Conservation (phyloP, 1,140 invertebrate genomes). For the Danaus melanippus region DNA sequence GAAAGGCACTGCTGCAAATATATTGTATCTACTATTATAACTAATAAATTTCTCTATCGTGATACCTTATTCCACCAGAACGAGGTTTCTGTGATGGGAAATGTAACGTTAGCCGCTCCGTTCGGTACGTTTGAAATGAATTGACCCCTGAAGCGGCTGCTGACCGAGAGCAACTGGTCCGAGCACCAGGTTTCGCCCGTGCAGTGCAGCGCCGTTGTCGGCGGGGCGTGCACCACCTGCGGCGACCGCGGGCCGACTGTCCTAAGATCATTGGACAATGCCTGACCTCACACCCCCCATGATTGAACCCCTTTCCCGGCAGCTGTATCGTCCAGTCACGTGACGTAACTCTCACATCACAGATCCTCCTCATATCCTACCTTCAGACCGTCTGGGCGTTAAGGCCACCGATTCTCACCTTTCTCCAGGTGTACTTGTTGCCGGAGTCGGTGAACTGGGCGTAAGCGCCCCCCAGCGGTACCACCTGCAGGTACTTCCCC, state of each 20-base stretch:
- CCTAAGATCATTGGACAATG: not conserved
- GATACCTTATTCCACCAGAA: conserved; percentile 91
- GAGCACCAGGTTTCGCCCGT: conserved; percentile 87
- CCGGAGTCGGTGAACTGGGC: conserved; percentile 82
- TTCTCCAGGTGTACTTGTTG: conserved; percentile 97
- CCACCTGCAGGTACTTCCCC: conserved; percentile 95
- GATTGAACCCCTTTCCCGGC: no score
- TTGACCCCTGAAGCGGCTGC: conserved; percentile 95
- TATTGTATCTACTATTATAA: no score
- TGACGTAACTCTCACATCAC: no score
- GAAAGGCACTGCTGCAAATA: no score
- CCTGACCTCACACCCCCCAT: not conserved
- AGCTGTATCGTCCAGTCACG: no score
- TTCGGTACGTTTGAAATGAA: conserved; percentile 76
- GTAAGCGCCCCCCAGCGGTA: conserved; percentile 91
- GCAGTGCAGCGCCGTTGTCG: conserved; percentile 90
- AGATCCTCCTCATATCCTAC: no score
- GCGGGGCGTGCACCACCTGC: conserved; percentile 95
- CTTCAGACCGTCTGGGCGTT: no score
- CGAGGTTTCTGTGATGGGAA: conserved; percentile 80
- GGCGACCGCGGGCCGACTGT: not conserved
- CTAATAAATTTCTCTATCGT: no score
- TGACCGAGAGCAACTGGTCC: conserved; percentile 95
- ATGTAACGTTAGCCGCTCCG: conserved; percentile 76
- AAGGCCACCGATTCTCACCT: conserved; percentile 62